Conservation (phyloP, 1,140 invertebrate species). For the Tetraneura akinire region DNA sequence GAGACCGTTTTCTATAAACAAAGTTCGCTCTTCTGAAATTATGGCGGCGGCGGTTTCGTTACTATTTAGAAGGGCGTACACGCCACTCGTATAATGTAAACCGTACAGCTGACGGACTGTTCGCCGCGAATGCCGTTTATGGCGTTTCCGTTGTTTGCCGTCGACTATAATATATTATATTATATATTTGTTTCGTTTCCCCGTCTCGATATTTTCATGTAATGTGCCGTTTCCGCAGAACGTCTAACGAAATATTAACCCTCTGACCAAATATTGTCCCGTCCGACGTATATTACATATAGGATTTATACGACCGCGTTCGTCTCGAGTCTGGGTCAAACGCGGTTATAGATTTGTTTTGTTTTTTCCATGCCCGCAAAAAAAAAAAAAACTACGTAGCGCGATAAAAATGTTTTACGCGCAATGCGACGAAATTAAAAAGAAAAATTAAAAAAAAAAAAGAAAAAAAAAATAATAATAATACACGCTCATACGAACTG, state of each 20-base stretch:
- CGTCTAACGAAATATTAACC: slow-evolving; percentile 8
- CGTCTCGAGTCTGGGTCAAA: neutral
- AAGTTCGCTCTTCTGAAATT: neutral
- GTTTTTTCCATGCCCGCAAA: no score
- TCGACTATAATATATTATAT: neutral
- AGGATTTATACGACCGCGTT: neutral
- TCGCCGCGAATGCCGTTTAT: slow-evolving; percentile 26
- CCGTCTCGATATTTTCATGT: no score
- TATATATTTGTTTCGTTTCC: no score
- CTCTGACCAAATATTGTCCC: slow-evolving; percentile 27
- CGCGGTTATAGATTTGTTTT: slow-evolving; percentile 1
- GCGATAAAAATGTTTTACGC: no score
- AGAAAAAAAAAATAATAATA: no score
- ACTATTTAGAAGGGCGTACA: slow-evolving; percentile 20
- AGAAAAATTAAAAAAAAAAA: no score
- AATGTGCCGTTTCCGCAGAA: neutral
- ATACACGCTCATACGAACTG: no score
- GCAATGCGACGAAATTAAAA: no score
- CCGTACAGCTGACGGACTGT: slow-evolving; percentile 33
- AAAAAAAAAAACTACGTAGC: no score
- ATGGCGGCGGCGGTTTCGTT: slow-evolving; percentile 20
- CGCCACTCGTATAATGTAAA: no score
- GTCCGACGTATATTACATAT: neutral
- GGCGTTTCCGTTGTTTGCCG: slow-evolving; percentile 22
- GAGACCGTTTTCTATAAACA: slow-evolving; percentile 29